Evolutionary conservation across 2,888 invertebrate genomes (phyloP), one percentile per base, ranked within the genome.

Genomic region (Alsophila aescularia): DNA sequence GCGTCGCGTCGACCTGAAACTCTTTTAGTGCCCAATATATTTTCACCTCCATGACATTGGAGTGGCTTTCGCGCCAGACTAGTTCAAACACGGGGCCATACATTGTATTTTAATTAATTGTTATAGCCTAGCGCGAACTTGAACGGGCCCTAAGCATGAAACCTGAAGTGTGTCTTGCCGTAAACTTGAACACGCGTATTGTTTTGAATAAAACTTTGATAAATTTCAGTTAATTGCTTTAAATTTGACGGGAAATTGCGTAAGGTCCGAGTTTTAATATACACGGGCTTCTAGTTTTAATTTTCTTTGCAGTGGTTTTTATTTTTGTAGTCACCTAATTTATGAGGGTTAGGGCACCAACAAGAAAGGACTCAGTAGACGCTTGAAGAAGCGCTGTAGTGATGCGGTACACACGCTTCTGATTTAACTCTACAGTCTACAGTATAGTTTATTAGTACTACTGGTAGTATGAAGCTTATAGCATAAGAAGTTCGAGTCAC

Each of bases 31-130:
- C 14, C 35, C 41, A 35, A 51, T 56, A 56, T 47, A 56, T 56
- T 61, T 69, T 62, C 52, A 69, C 64, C 59, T 64, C 52, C 37
- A 59, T 73, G 74, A 76, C 74, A 75, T 73, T 73, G 74, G 53
- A 60, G 42, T 44, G 57, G 57, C 52, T 62, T 67, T 69, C 32
- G 60, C 62, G 58, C 60, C 58, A 67, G 62, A 63, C 64, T 52
- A 61, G 60, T 64, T 62, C 62, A 63, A 65, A 63, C 66, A 67
- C 70, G 70, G 64, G 65, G 66, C 69, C 67, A 75, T 81, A 85
- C 81, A 82, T 85, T 86, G 86, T 82, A 79, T 81, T 85, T 82
- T 87, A 88, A 89, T 90, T 89, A 90, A 90, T 89, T 85, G 87
- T 87, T 85, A 85, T 79, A 63, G 79, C 77, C 59, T 60, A 62